Conservation (phyloP, 2,888 invertebrate species). For the Odontocerum albicorne region DNA sequence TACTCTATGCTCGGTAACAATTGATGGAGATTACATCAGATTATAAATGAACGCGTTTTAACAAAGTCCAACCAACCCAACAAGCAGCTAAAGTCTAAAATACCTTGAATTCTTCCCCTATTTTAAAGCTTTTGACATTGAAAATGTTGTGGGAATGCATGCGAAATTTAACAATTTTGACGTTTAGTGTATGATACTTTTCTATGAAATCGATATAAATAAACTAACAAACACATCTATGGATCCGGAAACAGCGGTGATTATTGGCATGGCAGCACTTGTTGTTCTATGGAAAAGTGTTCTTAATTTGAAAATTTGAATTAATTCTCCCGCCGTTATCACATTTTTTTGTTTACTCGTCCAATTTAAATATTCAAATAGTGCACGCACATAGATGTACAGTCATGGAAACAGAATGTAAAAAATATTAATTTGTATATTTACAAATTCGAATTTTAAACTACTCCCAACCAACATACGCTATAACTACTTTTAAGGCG, state of each 20-base stretch:
- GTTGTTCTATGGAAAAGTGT: slow-evolving; percentile 20
- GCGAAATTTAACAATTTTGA: too few relatives aligned
- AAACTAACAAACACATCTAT: background rate
- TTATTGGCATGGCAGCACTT: slow-evolving; percentile 20
- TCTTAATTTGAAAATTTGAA: slow-evolving; percentile 26
- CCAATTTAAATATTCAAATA: slow-evolving; percentile 25
- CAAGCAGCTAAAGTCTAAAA: too few relatives aligned
- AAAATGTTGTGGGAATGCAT: too few relatives aligned
- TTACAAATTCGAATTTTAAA: too few relatives aligned
- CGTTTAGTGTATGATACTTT: too few relatives aligned
- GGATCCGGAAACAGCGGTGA: slow-evolving; percentile 16
- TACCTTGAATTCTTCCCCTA: too few relatives aligned
- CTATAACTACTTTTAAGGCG: too few relatives aligned
- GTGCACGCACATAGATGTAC: slow-evolving; percentile 25
- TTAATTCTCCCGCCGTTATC: slow-evolving; percentile 25
- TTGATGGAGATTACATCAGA: slow-evolving; percentile 8
- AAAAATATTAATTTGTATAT: too few relatives aligned
- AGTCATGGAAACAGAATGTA: too few relatives aligned
- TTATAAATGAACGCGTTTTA: slow-evolving; percentile 7
- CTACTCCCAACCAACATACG: too few relatives aligned
- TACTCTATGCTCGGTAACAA: slow-evolving; percentile 2
- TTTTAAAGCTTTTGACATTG: too few relatives aligned
- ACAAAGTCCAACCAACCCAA: background rate
- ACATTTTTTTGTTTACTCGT: slow-evolving; percentile 18
- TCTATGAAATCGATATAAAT: too few relatives aligned